Base-by-base conservation (phyloP, 1,140 invertebrate species). In the Proales similis region DNA sequence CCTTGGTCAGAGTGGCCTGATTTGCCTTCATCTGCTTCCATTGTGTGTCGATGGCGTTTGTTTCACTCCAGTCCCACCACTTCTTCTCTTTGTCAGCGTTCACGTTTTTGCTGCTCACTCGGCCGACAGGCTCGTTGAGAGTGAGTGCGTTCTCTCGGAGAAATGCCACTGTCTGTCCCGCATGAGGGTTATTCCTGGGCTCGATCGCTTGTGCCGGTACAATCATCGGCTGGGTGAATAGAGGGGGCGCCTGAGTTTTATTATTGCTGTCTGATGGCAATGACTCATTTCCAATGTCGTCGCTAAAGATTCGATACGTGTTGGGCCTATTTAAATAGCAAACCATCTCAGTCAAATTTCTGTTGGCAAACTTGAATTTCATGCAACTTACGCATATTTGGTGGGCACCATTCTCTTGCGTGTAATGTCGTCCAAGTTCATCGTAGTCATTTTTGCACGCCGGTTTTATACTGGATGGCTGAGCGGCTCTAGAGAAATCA, bases 11-110 rank as follows among this genome's bases (percentile, higher is more conserved):
- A 1, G 26, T 57, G 11, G 36, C 3, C 45, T 53, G 33, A 53
- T 19, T 53, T 7, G 30, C 20, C 32, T 14, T 20, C 20, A 42
- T 57, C 32, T 17, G 27, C 32, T 57, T 57, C 36, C 33, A 42
- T 26, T 57, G 36, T 24, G 6, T 3, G 12, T 39, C 33, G 14
- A 9, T 17, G 0, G 39, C 36, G 9, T 36, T 36, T 26, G 45
- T 7, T 42, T 57, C 9, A n/a, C n/a, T n/a, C 51, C 51, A 57
- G 39, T 57, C 51, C 51, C 51, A 57, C 51, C 51, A 57, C 24
- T 42, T 36, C 45, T 57, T 57, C 45, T 57, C 51, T 12, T 20
- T 14, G 9, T 57, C 51, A 30, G 39, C 45, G 45, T 30, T 43
- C 19, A 57, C 51, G 32, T 57, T 42, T 57, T 57, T 57, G n/a